These are phyloP conservation scores for Muscina levida DNA, from an alignment of 2,888 invertebrate genomes.

Conservation along the genomic window DNA sequence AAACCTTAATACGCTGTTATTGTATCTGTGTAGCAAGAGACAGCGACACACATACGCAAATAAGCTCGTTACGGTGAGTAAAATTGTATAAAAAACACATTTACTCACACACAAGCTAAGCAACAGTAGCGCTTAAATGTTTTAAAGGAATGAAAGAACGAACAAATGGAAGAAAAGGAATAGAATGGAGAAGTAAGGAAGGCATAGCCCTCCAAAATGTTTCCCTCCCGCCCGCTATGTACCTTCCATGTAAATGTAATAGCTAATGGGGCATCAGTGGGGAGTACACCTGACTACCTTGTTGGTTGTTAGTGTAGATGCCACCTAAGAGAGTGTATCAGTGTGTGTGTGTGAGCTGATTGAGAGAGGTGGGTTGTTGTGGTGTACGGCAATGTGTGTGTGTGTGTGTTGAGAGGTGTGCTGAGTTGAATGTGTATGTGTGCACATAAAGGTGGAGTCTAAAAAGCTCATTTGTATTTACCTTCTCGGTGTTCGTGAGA, in stretches of 20 bases:
- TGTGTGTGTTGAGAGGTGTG: slow-evolving; percentile 1
- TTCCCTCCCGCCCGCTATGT: not conserved
- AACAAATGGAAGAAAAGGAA: not conserved
- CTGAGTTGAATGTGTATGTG: slow-evolving; percentile 3
- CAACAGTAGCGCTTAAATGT: slow-evolving; percentile 7
- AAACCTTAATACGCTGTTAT: slow-evolving; percentile 35
- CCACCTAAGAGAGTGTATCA: not conserved
- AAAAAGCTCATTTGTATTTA: slow-evolving; percentile 76
- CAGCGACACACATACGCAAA: slow-evolving; percentile 59
- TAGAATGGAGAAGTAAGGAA: not conserved
- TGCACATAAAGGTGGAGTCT: slow-evolving; percentile 73
- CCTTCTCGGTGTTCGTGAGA: slow-evolving; percentile 64
- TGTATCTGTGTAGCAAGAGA: slow-evolving; percentile 58
- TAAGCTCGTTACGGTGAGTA: slow-evolving; percentile 57
- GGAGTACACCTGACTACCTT: slow-evolving; percentile 55
- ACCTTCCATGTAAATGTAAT: slow-evolving; percentile 16
- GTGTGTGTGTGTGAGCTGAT: too few species aligned
- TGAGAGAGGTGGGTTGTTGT: not conserved
- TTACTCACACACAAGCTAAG: slow-evolving; percentile 26
- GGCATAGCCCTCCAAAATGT: not conserved
- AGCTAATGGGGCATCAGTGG: slow-evolving; percentile 9
- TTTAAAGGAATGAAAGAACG: slow-evolving; percentile 1
- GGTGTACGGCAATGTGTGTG: not conserved
- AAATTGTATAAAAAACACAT: slow-evolving; percentile 2
- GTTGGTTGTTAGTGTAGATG: slow-evolving; percentile 6